Evolutionary conservation across 2,113 vertebrate genomes (phyloP), one percentile per base, ranked within the genome.

Genomic region (Mirza zaza): DNA sequence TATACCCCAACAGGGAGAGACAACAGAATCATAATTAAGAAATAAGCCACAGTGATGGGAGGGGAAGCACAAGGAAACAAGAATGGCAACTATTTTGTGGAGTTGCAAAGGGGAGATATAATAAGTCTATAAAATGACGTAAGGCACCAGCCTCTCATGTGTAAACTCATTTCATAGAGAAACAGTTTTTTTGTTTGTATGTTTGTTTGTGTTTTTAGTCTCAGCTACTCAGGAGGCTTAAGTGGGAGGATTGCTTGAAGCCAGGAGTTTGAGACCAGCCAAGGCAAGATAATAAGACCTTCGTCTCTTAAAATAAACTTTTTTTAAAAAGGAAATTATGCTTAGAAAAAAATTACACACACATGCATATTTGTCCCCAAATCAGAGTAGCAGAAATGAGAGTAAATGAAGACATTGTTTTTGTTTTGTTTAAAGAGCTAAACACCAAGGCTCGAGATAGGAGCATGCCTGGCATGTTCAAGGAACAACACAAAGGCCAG

Each of bases 401-500:
- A 79, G 20, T 55, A 29, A 75, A 45, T 27, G 25, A 45, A 73
- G 71, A 45, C 8, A 45, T 17, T 45, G 14, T 75, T 75, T 45
- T 29, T 75, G 13, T 45, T 45, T 75, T 75, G 6, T 75, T 75
- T 45, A 25, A 75, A 25, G 48, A 68, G 6, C 32, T 84, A 84
- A 80, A 81, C 20, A 39, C 8, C 84, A 83, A 59, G 13, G 6
- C 27, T 52, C 34, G 34, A 88, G 21, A 12, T 7, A 52, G 52
- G 8, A 39, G 1, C 1, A 5, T 9, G 5, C 1, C 21, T 29
- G 6, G 21, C 9, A 36, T 21, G 8, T 81, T 84, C 0, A 2
- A 36, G n/a, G 23, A 96, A 68, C 13, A 96, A 23, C 8, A 21
- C 14, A 50, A n/a, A 93, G 18, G 36, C n/a, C 50, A 91, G 5